phyloP scores from a whole-genome alignment of 2,113 vertebrate genomes.

The Catharus minimus region DNA sequence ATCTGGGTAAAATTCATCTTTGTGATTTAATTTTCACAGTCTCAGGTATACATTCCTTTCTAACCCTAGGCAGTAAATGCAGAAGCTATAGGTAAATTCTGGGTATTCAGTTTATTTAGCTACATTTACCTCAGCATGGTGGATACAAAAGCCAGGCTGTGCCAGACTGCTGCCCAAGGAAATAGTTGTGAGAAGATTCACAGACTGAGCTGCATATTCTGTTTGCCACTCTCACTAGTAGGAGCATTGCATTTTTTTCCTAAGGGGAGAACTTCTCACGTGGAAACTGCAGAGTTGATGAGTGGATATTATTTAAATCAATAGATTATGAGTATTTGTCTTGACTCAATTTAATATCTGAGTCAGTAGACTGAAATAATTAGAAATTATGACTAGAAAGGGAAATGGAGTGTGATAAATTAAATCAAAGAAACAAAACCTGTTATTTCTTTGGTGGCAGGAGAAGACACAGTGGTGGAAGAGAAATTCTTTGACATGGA shows the following conservation, averaged over 20 bases:
- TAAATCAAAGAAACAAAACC: conserved; percentile 64
- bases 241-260: not conserved
- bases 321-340: conserved; percentile 26
- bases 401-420: conserved; percentile 56
- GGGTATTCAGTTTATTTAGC: not conserved
- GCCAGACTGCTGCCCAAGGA: not conserved
- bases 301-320: conserved; percentile 50
- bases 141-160: not conserved
- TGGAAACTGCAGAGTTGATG: conserved; percentile 11
- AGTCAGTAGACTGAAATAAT: conserved; percentile 67
- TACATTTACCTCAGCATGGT: not conserved
- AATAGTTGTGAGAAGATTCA: not conserved
- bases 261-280: not conserved
- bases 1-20: not conserved
- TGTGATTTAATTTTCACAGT: not conserved
- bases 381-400: conserved; percentile 60
- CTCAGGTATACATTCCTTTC: not conserved
- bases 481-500: not conserved
- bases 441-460: conserved; percentile 16
- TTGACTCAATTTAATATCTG: conserved; percentile 41
- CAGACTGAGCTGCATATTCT: not conserved
- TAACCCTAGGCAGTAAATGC: not conserved
- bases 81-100: not conserved
- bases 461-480: not conserved
- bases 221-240: not conserved